Conservation (phyloP, 2,888 invertebrate genomes). For the Drosophila prolongata region DNA sequence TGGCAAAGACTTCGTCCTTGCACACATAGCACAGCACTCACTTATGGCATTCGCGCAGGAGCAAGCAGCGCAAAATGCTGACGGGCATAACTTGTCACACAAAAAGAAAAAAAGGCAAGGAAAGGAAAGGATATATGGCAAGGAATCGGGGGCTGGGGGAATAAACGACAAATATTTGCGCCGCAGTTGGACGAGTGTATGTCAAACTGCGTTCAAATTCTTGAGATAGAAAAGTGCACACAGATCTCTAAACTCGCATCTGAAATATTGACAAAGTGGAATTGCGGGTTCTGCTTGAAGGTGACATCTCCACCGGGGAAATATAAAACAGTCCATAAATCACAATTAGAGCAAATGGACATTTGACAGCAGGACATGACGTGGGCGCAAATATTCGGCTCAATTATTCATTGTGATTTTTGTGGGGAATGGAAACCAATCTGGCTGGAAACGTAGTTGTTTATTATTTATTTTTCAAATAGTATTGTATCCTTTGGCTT, state of each 20-base stretch:
- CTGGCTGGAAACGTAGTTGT: neutral
- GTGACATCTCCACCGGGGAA: slow-evolving; percentile 4
- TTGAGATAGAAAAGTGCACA: slow-evolving; percentile 6
- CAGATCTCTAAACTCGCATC: slow-evolving; percentile 4
- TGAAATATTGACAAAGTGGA: slow-evolving; percentile 5
- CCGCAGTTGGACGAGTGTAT: slow-evolving; percentile 62
- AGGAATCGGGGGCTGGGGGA: neutral
- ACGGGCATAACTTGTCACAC: slow-evolving; percentile 72
- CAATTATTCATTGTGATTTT: slow-evolving; percentile 14
- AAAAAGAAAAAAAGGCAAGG: slow-evolving; percentile 7
- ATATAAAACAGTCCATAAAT: slow-evolving; percentile 45
- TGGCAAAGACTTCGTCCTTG: slow-evolving; percentile 45
- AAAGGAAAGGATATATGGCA: neutral
- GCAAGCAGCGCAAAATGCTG: slow-evolving; percentile 61
- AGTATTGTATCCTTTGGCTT: neutral
- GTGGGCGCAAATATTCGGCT: slow-evolving; percentile 55
- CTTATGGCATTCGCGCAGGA: slow-evolving; percentile 50
- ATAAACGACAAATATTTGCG: slow-evolving; percentile 66
- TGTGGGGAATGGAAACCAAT: neutral
- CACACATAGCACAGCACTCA: slow-evolving; percentile 6
- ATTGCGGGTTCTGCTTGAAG: slow-evolving; percentile 12
- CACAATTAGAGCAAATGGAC: slow-evolving; percentile 57
- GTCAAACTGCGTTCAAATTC: slow-evolving; percentile 67
- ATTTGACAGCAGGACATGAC: slow-evolving; percentile 53
- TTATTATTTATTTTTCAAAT: neutral